Evolutionary conservation across 2,797 vertebrate species (phyloP).

Genomic region (Gallinago stenura): DNA sequence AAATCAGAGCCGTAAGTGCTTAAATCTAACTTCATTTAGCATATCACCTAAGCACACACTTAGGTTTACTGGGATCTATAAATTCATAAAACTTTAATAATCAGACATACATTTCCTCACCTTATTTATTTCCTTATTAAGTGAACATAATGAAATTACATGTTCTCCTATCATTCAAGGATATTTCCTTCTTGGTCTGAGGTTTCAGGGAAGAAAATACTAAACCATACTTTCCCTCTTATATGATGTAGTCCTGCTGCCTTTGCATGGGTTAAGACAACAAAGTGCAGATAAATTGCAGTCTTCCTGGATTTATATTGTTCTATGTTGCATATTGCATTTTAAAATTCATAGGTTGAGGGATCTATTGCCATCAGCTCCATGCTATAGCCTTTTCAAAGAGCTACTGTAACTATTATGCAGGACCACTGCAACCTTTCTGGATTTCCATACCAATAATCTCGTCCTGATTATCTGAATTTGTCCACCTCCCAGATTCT

Average conservation of each 20-base stretch:
- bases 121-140: background rate
- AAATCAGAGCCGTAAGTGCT: background rate
- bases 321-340: background rate
- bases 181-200: background rate
- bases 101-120: background rate
- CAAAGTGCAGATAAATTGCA: background rate
- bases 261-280: background rate
- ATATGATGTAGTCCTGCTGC: background rate
- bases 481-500: background rate
- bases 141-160: background rate
- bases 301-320: conserved; percentile 22
- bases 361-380: conserved; percentile 39
- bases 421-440: background rate
- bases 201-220: background rate
- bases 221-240: background rate
- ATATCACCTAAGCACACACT: background rate
- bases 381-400: conserved; percentile 6
- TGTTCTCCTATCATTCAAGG: background rate
- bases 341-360: conserved; percentile 53
- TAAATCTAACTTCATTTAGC: background rate
- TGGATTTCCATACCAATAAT: conserved; percentile 32
- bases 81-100: background rate
- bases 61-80: background rate
- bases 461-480: conserved; percentile 3
- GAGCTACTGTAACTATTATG: background rate